These are phyloP conservation scores for Glaucidium brasilianum DNA, from an alignment of 2,113 vertebrate species.

Conservation along the genomic window DNA sequence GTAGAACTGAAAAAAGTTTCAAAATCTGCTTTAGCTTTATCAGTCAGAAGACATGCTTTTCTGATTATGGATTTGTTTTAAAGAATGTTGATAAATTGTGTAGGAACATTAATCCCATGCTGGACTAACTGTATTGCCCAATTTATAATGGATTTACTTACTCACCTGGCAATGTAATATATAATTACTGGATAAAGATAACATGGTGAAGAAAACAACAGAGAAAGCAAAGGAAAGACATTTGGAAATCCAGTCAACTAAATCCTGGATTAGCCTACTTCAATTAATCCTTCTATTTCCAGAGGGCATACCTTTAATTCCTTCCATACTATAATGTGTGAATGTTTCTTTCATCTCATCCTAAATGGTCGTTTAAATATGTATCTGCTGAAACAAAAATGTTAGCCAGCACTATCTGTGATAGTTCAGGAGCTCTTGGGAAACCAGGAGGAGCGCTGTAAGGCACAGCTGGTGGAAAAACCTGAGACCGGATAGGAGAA, in stretches of 20 bases:
- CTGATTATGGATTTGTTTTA: neutral
- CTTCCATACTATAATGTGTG: neutral
- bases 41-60: neutral
- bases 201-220: constrained; percentile 42
- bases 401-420: neutral
- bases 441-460: neutral
- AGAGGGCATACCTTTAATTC: constrained; percentile 36
- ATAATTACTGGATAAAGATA: constrained; percentile 22
- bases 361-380: neutral
- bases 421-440: neutral
- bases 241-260: constrained; percentile 55
- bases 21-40: neutral
- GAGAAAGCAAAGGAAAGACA: constrained; percentile 46
- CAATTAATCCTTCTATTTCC: constrained; percentile 62
- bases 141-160: neutral
- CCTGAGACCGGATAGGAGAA: neutral
- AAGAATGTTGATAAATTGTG: neutral
- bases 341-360: neutral
- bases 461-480: neutral
- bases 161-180: neutral
- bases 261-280: constrained; percentile 64
- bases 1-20: neutral
- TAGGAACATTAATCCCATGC: neutral
- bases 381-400: neutral
- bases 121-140: neutral